phyloP scores from a whole-genome alignment of 2,797 vertebrate genomes.

The Fistularia commersonii region DNA sequence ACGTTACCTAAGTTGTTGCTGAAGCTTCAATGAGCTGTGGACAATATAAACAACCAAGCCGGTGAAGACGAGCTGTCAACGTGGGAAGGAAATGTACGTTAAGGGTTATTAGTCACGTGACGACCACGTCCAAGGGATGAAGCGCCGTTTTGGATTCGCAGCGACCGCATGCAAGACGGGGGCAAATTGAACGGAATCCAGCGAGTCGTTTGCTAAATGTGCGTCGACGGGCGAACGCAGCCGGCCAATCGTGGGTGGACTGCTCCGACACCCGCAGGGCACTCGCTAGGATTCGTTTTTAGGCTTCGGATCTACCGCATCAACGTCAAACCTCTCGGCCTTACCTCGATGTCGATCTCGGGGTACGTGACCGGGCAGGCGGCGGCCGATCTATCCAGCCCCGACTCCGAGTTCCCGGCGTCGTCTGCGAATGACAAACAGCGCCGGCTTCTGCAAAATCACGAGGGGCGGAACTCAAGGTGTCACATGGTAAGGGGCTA shows the following conservation, averaged over 20 bases:
- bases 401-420: conserved; percentile 12
- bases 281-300: not conserved
- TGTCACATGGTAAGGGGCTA: too few species aligned
- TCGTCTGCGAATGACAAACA: conserved; percentile 46
- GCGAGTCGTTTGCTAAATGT: too few species aligned
- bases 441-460: not conserved
- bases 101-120: conserved; percentile 39
- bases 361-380: conserved; percentile 52
- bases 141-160: conserved; percentile 31
- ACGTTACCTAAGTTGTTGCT: conserved; percentile 79
- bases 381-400: conserved; percentile 17
- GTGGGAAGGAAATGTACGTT: conserved; percentile 39
- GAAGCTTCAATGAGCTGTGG: conserved; percentile 85
- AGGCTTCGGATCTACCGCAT: conserved; percentile 1
- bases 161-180: conserved; percentile 37
- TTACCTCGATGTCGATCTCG: conserved; percentile 76
- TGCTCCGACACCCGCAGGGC: too few species aligned
- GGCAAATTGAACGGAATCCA: too few species aligned
- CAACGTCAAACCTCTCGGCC: not conserved
- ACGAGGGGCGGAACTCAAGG: not conserved
- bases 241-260: conserved; percentile 1
- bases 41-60: conserved; percentile 73
- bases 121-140: conserved; percentile 15
- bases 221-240: too few species aligned
- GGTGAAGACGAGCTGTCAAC: conserved; percentile 41